Base-by-base conservation (phyloP, 2,797 vertebrate genomes). In the Myotis vivesi region DNA sequence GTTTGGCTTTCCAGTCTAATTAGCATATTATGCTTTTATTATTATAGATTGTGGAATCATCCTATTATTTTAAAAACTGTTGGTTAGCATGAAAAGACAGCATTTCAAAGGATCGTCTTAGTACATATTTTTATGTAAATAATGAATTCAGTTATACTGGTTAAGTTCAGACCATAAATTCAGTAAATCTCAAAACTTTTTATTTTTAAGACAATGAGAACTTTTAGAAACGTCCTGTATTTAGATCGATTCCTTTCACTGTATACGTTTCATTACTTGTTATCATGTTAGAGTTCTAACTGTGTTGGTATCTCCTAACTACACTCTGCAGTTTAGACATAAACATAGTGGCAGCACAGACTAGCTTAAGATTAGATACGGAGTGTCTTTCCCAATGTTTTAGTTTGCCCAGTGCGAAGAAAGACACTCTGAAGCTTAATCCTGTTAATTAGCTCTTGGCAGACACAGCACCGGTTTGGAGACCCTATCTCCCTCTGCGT, bases 381-480 rank as follows among this genome's bases (percentile, higher is more conserved):
- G n/a, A 17, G 33, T 97, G 96, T 97, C 94, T 95, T 82, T 92
- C 51, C 97, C 82, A 91, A 96, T 85, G 36, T 95, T 97, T 97
- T 90, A 66, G 88, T 96, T 97, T 75, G 83, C 44, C 91, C 80
- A 91, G 3, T 91, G 88, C 92, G 91, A 94, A 95, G 33, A 76
- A 71, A 85, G 94, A 81, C 96, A 69, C 23, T 95, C 49, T 30
- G 66, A 19, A 89, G 38, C 51, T 95, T 96, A 95, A 94, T 97
- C 97, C 49, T 25, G 55, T 86, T 97, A 98, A 97, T 97, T 97
- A 97, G 82, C 85, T 97, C 76, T 95, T 97, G 96, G 97, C 95
- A 97, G 96, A 89, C 71, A 41, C 62, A 64, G 16, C 66, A 62
- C 84, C 94, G 59, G 41, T 87, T 89, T 72, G 93, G 82, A 51